Percentiles rank a stretch among this genome's conserved stretches.
These are phyloP conservation scores for Chymomyza fuscimana DNA, from an alignment of 2,888 invertebrate species.

Conservation along the genomic window DNA sequence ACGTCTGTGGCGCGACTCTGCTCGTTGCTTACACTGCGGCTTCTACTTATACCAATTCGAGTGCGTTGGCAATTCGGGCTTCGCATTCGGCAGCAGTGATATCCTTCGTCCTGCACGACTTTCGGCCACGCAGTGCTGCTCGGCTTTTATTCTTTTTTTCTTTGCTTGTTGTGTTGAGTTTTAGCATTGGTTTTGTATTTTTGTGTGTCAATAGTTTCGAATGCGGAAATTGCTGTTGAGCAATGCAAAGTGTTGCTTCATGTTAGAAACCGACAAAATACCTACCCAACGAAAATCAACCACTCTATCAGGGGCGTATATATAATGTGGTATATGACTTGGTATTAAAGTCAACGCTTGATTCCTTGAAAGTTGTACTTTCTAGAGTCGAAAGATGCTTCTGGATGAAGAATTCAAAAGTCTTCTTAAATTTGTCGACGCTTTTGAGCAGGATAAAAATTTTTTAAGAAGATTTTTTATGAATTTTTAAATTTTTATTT, in stretches of 20 bases:
- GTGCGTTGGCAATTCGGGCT: not conserved
- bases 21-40: constrained; percentile 26
- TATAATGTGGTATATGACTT: too few species aligned
- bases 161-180: not conserved
- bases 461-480: too few species aligned
- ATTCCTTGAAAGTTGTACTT: too few species aligned
- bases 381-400: too few species aligned
- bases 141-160: constrained; percentile 5
- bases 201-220: constrained; percentile 19
- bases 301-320: too few species aligned
- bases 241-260: constrained; percentile 40
- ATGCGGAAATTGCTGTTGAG: constrained; percentile 60
- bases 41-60: constrained; percentile 30
- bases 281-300: not conserved
- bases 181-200: constrained; percentile 17
- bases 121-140: constrained; percentile 1
- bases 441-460: too few species aligned
- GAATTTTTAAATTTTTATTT: too few species aligned
- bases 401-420: too few species aligned
- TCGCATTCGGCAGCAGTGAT: constrained; percentile 11
- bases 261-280: not conserved
- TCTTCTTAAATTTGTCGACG: too few species aligned
- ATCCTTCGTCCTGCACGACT: constrained; percentile 40
- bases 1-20: constrained; percentile 69
- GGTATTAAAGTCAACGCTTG: too few species aligned